Evolutionary conservation across 2,113 vertebrate genomes (phyloP), one percentile per base, ranked within the genome.

Genomic region (Mus spicilegus): DNA sequence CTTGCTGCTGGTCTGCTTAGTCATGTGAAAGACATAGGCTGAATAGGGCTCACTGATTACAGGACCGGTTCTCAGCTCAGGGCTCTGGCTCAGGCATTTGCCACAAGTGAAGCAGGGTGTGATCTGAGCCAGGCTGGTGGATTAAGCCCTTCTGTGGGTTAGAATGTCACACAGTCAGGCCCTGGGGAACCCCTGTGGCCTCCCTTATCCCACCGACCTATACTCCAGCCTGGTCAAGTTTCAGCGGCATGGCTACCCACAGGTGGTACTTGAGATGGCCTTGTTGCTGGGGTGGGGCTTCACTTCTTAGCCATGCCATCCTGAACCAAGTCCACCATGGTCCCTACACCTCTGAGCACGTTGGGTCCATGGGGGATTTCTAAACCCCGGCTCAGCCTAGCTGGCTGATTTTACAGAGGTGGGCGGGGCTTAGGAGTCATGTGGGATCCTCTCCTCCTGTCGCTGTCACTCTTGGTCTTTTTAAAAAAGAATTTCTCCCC

Each of bases 301-400:
- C 42, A 0, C 0, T 9, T 36, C 20, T 14, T 12, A 0, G 0
- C 26, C 2, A 0, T 33, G 9, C n/a, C 12, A 4, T 16, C 70
- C 20, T 20, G 39, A 77, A 78, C 33, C 65, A 17, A 56, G 54
- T n/a, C 63, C 2, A 7, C 36, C n/a, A 10, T 63, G 58, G 4
- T 0, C 26, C 1, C 84, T 13, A 58, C 7, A 9, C n/a, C 72
- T 61, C 49, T 30, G 11, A 42, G 30, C 28, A 7, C 65, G 51
- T 70, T 72, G 67, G 46, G 67, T 51, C 63, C 86, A 39, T 30
- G 24, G 24, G 33, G 33, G 85, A 73, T 51, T 72, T 88, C 49
- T 56, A n/a, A 33, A 14, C 49, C 7, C 33, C 46, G 39, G 39
- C 30, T n/a, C 2, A 0, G 33, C 36, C 9, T 10, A 10, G 17